phyloP scores from a whole-genome alignment of 23 tunicate genomes.

The Pegea sp. region DNA sequence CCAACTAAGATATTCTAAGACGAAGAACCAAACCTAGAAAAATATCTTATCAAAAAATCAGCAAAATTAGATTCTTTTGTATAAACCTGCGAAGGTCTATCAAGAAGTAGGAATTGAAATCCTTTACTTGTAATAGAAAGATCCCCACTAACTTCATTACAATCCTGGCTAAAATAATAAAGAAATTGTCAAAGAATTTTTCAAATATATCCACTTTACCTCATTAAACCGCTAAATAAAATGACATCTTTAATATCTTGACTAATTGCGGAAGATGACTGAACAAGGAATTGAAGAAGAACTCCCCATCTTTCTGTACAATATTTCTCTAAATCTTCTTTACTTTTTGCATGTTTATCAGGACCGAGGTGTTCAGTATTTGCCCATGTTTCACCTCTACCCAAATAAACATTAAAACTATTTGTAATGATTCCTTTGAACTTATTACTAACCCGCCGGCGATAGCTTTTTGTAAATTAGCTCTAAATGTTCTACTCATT shows the following conservation, averaged over 20 bases:
- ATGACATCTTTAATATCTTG: constrained; percentile 59
- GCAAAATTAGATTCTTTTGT: background rate
- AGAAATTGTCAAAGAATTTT: no score
- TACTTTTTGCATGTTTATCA: constrained; percentile 51
- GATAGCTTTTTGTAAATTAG: constrained; percentile 53
- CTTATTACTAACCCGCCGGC: constrained; percentile 42
- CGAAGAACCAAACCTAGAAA: constrained; percentile 72
- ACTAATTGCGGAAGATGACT: constrained; percentile 29
- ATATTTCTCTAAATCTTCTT: constrained; percentile 49
- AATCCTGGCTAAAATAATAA: constrained; percentile 22
- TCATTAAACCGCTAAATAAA: constrained; percentile 50
- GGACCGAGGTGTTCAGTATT: constrained; percentile 57
- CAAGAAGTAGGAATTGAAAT: constrained; percentile 76
- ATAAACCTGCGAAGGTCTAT: constrained; percentile 49
- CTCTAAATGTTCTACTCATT: constrained; percentile 30
- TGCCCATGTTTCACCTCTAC: constrained; percentile 40
- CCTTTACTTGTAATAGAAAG: constrained; percentile 66
- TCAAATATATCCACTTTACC: no score
- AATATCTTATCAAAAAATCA: background rate
- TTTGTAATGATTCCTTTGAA: background rate
- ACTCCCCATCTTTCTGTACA: constrained; percentile 75
- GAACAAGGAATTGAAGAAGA: constrained; percentile 63
- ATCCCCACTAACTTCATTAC: constrained; percentile 12
- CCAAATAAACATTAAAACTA: background rate
- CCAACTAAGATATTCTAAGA: constrained; percentile 65